These are phyloP conservation scores for Hydra vulgaris DNA, from an alignment of 30 jellyfish, hydroid and myxozoan genomes.

Conservation along the genomic window DNA sequence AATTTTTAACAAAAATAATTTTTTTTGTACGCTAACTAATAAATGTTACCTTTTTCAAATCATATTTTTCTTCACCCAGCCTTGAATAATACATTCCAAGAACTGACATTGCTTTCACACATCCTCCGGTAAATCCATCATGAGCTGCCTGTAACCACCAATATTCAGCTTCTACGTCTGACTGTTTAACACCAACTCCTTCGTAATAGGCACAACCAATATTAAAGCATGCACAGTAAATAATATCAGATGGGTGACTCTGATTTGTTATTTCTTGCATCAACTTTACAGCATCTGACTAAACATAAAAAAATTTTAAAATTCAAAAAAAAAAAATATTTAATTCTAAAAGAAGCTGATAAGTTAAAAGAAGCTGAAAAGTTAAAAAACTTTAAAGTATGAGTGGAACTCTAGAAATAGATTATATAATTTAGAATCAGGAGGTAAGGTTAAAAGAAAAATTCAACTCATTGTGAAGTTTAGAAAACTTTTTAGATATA, in stretches of 20 bases:
- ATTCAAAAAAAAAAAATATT: neutral
- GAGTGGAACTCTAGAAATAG: too few species aligned
- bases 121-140: constrained; percentile 77
- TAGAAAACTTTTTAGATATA: too few species aligned
- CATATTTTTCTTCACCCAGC: constrained; percentile 57
- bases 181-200: constrained; percentile 72
- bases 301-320: neutral
- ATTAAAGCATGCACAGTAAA: constrained; percentile 68
- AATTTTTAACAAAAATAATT: too few species aligned
- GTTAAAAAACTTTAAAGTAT: too few species aligned
- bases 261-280: constrained; percentile 35
- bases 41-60: constrained; percentile 46
- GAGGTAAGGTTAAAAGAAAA: too few species aligned
- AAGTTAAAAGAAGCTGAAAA: too few species aligned
- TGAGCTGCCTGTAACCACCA: constrained; percentile 83
- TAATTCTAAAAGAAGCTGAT: neutral
- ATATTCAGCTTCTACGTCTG: constrained; percentile 72
- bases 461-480: too few species aligned
- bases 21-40: too few species aligned
- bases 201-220: constrained; percentile 80
- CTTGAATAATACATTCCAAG: constrained; percentile 93
- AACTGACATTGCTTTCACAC: constrained; percentile 74
- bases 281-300: constrained; percentile 48
- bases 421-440: too few species aligned
- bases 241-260: constrained; percentile 31